Evolutionary conservation across 2,888 invertebrate species (phyloP), one percentile per base, ranked within the genome.

Genomic region (Mimas tiliae): DNA sequence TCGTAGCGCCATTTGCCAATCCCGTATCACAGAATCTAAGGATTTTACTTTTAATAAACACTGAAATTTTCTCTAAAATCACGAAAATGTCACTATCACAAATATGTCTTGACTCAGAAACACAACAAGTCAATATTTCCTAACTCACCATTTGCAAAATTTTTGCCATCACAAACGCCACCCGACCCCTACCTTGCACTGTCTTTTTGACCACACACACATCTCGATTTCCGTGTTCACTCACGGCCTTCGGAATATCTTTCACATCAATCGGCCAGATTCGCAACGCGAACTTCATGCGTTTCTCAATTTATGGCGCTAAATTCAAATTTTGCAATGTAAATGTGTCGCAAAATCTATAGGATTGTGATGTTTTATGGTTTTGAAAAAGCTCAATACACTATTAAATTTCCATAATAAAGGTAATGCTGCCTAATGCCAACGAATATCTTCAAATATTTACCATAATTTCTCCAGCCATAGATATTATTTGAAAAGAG

Each of bases 141-240:
- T 94, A 94, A 95, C 96, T 96, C 95, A 96, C 96, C 96, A 95
- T 95, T 95, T 94, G 95, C 95, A 95, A 95, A 95, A 95, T 90
- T 95, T 95, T 95, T 95, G 95, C 96, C 96, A 96, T 96, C 95
- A 95, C 96, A 95, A 94, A 95, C 95, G 95, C 95, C 95, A 95
- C 95, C 95, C 95, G 95, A 95, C 95, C 95, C 95, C 95, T 95
- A 95, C 95, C 95, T 95, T 95, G 95, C 95, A 95, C 95, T 95
- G 95, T 95, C 94, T 95, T 95, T 95, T 93, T 93, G 94, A 94
- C 94, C 94, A 94, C 94, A 94, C 94, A 93, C 93, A 92, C 93
- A 93, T 94, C 94, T 93, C 93, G 91, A 92, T 92, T 93, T 91
- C 92, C 92, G 94, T 93, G 93, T 94, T 94, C 94, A 91, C 95